phyloP scores from a whole-genome alignment of 2,888 invertebrate species.

The Harmothoe impar region DNA sequence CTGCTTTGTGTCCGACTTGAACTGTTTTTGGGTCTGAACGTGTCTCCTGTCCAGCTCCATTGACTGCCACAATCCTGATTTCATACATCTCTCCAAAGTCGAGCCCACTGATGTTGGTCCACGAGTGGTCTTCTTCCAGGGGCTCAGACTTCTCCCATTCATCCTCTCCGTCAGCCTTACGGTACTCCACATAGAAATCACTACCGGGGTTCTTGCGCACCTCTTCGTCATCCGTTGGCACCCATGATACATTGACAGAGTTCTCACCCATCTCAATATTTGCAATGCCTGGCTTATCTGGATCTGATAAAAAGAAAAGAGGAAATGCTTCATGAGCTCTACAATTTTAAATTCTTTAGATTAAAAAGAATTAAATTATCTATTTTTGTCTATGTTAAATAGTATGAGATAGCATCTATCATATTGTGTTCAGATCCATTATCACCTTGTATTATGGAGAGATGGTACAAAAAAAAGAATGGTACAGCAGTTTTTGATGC shows the following conservation, averaged over 20 bases:
- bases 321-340: not conserved
- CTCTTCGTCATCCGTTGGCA: constrained; percentile 85
- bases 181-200: constrained; percentile 93
- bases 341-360: constrained; percentile 6
- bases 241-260: constrained; percentile 87
- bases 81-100: constrained; percentile 93
- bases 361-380: not conserved
- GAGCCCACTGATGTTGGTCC: constrained; percentile 88
- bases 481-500: no score
- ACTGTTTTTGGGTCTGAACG: constrained; percentile 63
- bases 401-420: no score
- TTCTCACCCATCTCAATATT: constrained; percentile 76
- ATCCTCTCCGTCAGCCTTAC: constrained; percentile 85
- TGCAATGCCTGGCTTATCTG: constrained; percentile 73
- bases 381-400: no score
- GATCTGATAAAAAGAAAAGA: constrained; percentile 69
- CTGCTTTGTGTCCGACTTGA: constrained; percentile 55
- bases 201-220: constrained; percentile 91
- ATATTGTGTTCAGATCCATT: no score
- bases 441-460: no score
- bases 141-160: constrained; percentile 87
- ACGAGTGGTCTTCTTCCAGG: constrained; percentile 83
- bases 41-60: constrained; percentile 85
- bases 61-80: constrained; percentile 94
- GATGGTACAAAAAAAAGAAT: no score